Base-by-base conservation (phyloP, 2,888 invertebrate species). In the Gymnosoma rotundatum region DNA sequence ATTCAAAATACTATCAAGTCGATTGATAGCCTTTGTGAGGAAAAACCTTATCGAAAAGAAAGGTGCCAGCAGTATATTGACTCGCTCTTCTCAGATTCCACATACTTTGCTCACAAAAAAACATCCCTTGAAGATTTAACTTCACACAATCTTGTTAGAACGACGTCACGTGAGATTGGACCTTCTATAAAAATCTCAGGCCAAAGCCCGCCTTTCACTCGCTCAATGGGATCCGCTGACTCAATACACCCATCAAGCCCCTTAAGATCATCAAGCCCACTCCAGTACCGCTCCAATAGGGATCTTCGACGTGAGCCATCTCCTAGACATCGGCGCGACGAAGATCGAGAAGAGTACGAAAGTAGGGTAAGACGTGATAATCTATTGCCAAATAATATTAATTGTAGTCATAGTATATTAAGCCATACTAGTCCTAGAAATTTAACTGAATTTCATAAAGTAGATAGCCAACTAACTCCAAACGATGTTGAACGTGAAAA, bases 1-100 rank as follows among this genome's bases (percentile, higher is more conserved):
- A 92, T 92, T 48, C 91, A 92, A 86, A 92, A 92, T 85, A 91
- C 92, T 48, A 92, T 92, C 70, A 92, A 92, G 84, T 92, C 92
- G 14, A 92, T 92, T 70, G 92, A 92, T 86, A 90, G 88, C 1
- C 87, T 92, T 48, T 92, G 92, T 86, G 91, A 92, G 82, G 92
- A 92, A 84, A 91, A 90, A 72, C 88, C 90, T 21, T 91, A 89
- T 87, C 89, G 89, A 76, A 91, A 89, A 87, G 91, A 89, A 83
- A 91, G 90, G 81, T 92, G 91, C 75, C 91, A 92, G 81, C 90
- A 90, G 10, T 92, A 92, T 64, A 91, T 92, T 21, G 91, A 92
- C 78, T 90, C 92, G 0, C 88, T 92, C 16, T 92, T 91, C 78
- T 86, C 89, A 16, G 89, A 90, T 63, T 91, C 90, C 3, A 82